Conservation (phyloP, 2,797 vertebrate species). For the Sarcoramphus papa region DNA sequence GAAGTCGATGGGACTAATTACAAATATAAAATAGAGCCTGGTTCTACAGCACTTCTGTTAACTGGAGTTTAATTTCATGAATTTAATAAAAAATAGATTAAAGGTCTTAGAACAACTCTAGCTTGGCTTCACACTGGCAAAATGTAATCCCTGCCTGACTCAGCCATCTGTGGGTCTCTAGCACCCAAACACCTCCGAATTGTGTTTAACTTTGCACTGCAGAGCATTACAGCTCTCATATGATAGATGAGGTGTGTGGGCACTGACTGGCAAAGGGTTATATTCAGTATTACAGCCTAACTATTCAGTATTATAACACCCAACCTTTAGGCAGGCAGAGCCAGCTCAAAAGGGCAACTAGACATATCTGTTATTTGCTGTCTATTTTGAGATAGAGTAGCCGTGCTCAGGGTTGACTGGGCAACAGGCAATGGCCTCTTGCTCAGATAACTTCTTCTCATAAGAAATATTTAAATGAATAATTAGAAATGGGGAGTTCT, state of each 20-base stretch:
- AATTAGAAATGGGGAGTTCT: background rate
- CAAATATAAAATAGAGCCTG: background rate
- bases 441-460: background rate
- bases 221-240: background rate
- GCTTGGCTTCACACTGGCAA: background rate
- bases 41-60: background rate
- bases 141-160: background rate
- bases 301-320: background rate
- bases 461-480: background rate
- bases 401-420: background rate
- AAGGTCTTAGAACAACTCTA: background rate
- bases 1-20: conserved; percentile 46
- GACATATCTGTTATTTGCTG: background rate
- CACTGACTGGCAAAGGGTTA: rapidly evolving
- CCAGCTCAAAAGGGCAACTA: background rate
- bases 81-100: background rate
- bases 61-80: background rate
- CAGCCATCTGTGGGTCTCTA: background rate
- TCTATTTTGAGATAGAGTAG: background rate
- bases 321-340: background rate
- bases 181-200: background rate
- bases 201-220: background rate
- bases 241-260: background rate
- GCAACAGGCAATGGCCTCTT: background rate
- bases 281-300: background rate